Percentiles rank a stretch among this genome's conserved stretches.
Conservation (phyloP, 1,140 invertebrate genomes). For the Bombus confusus region DNA sequence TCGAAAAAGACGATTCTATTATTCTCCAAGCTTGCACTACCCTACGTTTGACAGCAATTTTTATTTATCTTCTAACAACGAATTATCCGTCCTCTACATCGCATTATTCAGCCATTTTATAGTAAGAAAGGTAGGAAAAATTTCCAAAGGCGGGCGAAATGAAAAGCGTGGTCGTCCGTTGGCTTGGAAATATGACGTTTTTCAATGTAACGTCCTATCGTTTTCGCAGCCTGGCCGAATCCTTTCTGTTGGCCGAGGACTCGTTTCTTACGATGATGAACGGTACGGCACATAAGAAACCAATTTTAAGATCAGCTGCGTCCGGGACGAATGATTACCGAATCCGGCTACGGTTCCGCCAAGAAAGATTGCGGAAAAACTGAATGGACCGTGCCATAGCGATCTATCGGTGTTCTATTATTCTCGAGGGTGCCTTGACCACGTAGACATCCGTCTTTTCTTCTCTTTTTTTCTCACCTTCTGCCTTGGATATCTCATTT, state of each 20-base stretch:
- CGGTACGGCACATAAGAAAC: conserved; percentile 57
- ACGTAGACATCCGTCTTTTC: conserved; percentile 52
- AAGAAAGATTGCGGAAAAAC: conserved; percentile 57
- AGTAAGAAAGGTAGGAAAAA: no score
- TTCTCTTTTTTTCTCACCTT: neutral
- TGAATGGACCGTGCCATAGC: conserved; percentile 37
- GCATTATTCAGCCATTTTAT: neutral
- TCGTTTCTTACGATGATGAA: conserved; percentile 55
- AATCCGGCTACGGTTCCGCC: conserved; percentile 48
- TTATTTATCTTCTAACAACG: neutral
- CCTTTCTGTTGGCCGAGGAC: conserved; percentile 11
- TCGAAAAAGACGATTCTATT: no score
- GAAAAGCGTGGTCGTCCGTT: conserved; percentile 9
- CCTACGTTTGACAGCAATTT: no score
- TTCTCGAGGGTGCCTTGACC: conserved; percentile 46
- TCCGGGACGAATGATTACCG: conserved; percentile 62
- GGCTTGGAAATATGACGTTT: conserved; percentile 53
- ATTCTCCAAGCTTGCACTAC: no score
- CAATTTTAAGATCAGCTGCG: conserved; percentile 67
- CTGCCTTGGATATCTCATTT: neutral
- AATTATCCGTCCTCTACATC: neutral
- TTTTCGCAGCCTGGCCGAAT: conserved; percentile 27
- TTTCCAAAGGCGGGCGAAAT: no score
- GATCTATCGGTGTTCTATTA: conserved; percentile 65
- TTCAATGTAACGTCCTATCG: conserved; percentile 43